Percentiles rank a stretch among this genome's conserved stretches.
Evolutionary conservation across 2,113 vertebrate genomes (phyloP).

Genomic region (Myiagra hebetior): DNA sequence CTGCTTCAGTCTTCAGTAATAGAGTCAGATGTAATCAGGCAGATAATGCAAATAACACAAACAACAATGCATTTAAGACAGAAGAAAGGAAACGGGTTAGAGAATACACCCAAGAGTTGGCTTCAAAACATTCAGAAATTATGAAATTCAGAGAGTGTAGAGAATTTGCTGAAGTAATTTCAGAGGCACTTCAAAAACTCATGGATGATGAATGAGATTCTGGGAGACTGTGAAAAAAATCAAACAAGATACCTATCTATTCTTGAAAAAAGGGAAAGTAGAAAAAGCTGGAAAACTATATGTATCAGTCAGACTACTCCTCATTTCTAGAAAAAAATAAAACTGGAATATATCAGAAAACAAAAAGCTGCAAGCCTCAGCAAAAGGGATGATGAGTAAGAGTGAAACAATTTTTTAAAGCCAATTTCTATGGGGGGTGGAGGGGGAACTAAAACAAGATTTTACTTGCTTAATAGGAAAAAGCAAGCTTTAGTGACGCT

Average conservation of each 20-base stretch:
- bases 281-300: not conserved
- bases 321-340: not conserved
- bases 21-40: not conserved
- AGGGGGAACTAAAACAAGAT: not conserved
- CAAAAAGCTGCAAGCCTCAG: not conserved
- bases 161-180: not conserved
- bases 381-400: not conserved
- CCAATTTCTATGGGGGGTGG: fast-evolving
- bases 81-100: not conserved
- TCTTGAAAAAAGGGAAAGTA: not conserved
- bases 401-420: not conserved
- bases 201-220: not conserved
- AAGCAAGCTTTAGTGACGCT: not conserved
- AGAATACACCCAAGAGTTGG: not conserved
- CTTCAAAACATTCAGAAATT: not conserved
- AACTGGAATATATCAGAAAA: not conserved
- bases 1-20: not conserved
- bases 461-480: not conserved
- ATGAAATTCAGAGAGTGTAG: not conserved
- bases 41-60: not conserved
- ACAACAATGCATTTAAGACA: not conserved
- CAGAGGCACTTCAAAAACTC: not conserved
- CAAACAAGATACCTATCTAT: not conserved
- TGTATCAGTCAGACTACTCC: not conserved
- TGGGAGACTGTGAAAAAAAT: not conserved